These are phyloP conservation scores for Sarcophilus harrisii DNA, from an alignment of 2,797 vertebrate genomes.

Conservation along the genomic window DNA sequence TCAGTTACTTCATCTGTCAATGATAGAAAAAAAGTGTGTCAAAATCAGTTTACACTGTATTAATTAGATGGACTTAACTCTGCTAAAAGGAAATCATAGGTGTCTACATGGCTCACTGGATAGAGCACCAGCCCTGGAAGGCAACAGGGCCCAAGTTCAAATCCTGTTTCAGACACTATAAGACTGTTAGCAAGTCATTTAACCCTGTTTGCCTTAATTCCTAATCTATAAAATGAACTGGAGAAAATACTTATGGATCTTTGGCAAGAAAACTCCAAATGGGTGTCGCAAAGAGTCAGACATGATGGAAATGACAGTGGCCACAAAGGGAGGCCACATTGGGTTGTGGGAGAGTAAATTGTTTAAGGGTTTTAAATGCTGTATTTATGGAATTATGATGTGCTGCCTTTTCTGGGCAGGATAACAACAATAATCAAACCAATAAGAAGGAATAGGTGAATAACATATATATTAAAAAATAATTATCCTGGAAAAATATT, in stretches of 20 bases:
- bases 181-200: neutral
- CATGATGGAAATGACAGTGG: neutral
- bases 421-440: neutral
- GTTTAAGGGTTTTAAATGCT: neutral
- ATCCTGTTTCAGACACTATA: neutral
- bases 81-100: neutral
- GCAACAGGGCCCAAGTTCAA: neutral
- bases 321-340: neutral
- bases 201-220: neutral
- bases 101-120: neutral
- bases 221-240: neutral
- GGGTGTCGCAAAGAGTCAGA: neutral
- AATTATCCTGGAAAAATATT: conserved; percentile 39
- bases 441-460: conserved; percentile 49
- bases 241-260: neutral
- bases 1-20: conserved; percentile 6
- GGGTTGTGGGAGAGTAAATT: neutral
- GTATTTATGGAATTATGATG: neutral
- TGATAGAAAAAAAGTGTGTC: neutral
- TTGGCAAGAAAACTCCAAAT: neutral
- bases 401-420: conserved; percentile 4
- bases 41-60: neutral
- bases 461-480: conserved; percentile 56
- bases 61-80: neutral
- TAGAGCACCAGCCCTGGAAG: neutral